These are phyloP conservation scores for Thysanoteuthis rhombus DNA, from an alignment of 2,888 invertebrate species.

Conservation along the genomic window DNA sequence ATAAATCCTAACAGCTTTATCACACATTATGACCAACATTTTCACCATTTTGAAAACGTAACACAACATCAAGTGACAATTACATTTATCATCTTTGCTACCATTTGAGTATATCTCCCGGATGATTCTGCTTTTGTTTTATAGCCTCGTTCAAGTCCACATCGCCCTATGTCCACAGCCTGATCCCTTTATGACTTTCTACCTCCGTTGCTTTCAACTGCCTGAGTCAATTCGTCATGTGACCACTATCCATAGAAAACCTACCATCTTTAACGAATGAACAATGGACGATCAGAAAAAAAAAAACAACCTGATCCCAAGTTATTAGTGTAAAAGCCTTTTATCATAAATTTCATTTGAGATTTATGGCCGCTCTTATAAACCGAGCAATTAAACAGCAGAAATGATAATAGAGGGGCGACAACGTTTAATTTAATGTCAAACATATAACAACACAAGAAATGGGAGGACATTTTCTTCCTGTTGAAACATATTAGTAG, in stretches of 20 bases:
- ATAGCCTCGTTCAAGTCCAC: too few relatives aligned
- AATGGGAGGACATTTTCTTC: too few relatives aligned
- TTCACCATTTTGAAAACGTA: too few relatives aligned
- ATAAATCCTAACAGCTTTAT: too few relatives aligned
- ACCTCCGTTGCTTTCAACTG: not conserved
- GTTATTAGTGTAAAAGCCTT: not conserved
- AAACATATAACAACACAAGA: not conserved
- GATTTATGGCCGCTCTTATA: not conserved
- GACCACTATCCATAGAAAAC: not conserved
- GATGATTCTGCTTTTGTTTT: too few relatives aligned
- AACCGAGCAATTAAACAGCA: not conserved
- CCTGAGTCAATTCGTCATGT: not conserved
- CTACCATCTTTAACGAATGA: not conserved
- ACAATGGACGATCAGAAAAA: not conserved
- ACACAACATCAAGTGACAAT: too few relatives aligned
- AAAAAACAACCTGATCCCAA: not conserved
- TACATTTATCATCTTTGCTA: too few relatives aligned
- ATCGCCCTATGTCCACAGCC: too few relatives aligned
- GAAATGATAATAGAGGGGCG: not conserved
- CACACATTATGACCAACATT: too few relatives aligned
- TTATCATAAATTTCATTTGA: not conserved
- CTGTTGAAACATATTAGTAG: too few relatives aligned
- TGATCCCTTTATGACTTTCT: not conserved
- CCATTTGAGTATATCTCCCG: too few relatives aligned
- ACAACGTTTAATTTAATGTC: not conserved